A percentile compares a stretch with the other conserved stretches of the same genome.
Conservation (phyloP, 2,888 invertebrate species). For the Chalcosyrphus nemorum region DNA sequence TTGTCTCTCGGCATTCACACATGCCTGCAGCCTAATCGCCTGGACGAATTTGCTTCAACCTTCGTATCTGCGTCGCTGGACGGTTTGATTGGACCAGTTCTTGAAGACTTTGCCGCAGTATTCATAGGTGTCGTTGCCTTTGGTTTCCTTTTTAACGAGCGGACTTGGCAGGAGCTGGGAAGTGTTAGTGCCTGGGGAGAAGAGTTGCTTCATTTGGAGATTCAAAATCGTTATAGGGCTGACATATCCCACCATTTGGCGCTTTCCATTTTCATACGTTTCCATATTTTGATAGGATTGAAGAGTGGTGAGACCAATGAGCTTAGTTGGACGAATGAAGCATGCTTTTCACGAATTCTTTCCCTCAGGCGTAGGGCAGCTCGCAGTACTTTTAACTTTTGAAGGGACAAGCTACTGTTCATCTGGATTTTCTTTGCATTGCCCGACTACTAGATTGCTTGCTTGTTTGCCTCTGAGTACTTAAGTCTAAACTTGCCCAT, state of each 20-base stretch:
- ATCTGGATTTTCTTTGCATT: conserved; percentile 86
- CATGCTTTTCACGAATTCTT: conserved; percentile 88
- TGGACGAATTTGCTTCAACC: too few species aligned
- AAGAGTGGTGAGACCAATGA: conserved; percentile 86
- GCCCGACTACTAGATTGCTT: conserved; percentile 95
- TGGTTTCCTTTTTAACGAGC: conserved; percentile 87
- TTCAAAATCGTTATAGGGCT: conserved; percentile 87
- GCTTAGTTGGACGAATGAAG: conserved; percentile 84
- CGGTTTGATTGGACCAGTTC: conserved; percentile 99
- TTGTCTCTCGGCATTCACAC: too few species aligned
- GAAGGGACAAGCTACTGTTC: conserved; percentile 84
- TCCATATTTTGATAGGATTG: conserved; percentile 90
- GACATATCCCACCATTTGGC: conserved; percentile 93
- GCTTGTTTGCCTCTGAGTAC: conserved; percentile 97
- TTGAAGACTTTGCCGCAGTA: conserved; percentile 98
- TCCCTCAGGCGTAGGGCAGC: conserved; percentile 87
- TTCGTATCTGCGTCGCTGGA: conserved; percentile 98
- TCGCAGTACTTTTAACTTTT: conserved; percentile 87
- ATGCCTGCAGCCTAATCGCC: too few species aligned
- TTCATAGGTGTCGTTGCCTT: conserved; percentile 96
- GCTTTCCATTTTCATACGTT: conserved; percentile 90
- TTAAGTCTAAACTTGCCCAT: conserved; percentile 98
- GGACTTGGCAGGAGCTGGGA: conserved; percentile 89
- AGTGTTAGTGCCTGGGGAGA: conserved; percentile 84
- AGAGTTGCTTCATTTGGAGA: conserved; percentile 83